Conservation (phyloP, 2,797 vertebrate species). For the Bradypodion ventrale region DNA sequence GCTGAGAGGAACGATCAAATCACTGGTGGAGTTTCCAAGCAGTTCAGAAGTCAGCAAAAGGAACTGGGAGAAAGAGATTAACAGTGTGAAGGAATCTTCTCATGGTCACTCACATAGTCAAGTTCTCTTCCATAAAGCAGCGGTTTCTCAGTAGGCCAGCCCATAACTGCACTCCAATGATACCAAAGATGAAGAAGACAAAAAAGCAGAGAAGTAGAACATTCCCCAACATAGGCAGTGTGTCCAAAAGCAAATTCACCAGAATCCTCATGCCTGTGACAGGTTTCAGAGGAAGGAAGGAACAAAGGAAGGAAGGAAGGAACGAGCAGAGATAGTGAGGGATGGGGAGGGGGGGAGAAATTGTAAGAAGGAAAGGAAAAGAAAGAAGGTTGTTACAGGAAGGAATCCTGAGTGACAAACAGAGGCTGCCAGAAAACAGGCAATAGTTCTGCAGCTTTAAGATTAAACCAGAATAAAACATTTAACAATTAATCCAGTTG, state of each 20-base stretch:
- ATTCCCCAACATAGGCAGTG: conserved; percentile 96
- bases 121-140: conserved; percentile 92
- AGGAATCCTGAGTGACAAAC: neutral
- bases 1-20: neutral
- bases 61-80: neutral
- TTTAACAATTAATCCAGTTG: neutral
- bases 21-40: neutral
- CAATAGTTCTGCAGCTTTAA: neutral
- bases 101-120: conserved; percentile 88
- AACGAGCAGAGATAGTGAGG: neutral
- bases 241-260: conserved; percentile 96
- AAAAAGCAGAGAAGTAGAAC: conserved; percentile 98
- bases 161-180: conserved; percentile 98
- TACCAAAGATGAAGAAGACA: conserved; percentile 99
- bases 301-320: conserved; percentile 23
- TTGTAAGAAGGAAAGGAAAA: neutral
- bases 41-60: neutral
- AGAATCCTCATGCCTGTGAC: conserved; percentile 91
- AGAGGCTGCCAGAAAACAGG: conserved; percentile 36
- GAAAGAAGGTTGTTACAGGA: neutral
- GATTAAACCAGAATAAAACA: neutral
- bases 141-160: conserved; percentile 93
- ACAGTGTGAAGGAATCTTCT: neutral
- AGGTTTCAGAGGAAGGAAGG: conserved; percentile 26
- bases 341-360: neutral